These are phyloP conservation scores for Colletes collaris DNA, from an alignment of 2,888 invertebrate genomes.

Conservation along the genomic window DNA sequence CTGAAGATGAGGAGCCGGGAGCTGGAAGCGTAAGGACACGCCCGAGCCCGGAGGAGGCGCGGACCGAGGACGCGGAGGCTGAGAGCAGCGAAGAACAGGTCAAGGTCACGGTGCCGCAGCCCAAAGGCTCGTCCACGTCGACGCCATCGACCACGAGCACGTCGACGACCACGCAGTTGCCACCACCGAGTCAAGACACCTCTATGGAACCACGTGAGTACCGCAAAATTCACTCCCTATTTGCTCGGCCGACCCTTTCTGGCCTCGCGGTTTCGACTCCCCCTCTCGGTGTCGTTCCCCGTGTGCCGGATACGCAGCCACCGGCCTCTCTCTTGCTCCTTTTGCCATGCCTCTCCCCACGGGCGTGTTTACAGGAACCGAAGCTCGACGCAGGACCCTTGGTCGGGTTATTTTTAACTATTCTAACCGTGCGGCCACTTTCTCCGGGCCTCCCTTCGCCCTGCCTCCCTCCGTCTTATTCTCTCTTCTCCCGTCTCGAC, in stretches of 20 bases:
- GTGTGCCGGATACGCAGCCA: conserved; percentile 5
- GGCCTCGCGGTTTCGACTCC: not conserved
- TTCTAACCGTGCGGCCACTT: conserved; percentile 62
- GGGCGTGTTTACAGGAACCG: conserved; percentile 71
- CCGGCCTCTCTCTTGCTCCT: conserved; percentile 44
- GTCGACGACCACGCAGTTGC: conserved; percentile 74
- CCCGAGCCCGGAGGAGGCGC: conserved; percentile 67
- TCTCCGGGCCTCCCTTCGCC: conserved; percentile 58
- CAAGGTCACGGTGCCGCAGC: conserved; percentile 64
- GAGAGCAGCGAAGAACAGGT: conserved; percentile 63
- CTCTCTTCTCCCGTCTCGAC: conserved; percentile 4
- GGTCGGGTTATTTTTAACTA: conserved; percentile 72
- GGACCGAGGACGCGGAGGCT: conserved; percentile 59
- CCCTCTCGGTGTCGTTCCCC: not conserved
- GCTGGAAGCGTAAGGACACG: conserved; percentile 76
- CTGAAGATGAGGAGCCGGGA: conserved; percentile 76
- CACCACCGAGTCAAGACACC: conserved; percentile 77
- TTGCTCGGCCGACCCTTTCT: not conserved
- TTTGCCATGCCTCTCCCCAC: conserved; percentile 62
- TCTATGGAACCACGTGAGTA: conserved; percentile 81
- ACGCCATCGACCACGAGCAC: conserved; percentile 58
- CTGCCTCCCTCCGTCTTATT: conserved; percentile 17
- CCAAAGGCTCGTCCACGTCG: conserved; percentile 61
- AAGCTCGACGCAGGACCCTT: conserved; percentile 66
- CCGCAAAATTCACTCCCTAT: not conserved